These are phyloP conservation scores for Phallusia fumigata DNA, from an alignment of 23 tunicate species.

Conservation along the genomic window DNA sequence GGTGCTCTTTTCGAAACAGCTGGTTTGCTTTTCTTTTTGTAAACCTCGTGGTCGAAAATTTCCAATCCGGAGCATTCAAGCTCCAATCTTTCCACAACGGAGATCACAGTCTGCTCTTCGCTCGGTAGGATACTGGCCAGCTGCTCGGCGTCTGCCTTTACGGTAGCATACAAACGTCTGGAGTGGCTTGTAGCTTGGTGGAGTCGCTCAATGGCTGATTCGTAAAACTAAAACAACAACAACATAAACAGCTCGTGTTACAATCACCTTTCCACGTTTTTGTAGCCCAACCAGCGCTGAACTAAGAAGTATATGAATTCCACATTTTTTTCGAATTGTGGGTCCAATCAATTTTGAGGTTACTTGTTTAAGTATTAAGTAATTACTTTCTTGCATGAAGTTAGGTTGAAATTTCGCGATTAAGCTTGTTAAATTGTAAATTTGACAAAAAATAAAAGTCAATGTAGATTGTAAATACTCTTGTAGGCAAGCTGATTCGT, in stretches of 20 bases:
- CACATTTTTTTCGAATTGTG: no score
- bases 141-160: neutral
- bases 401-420: no score
- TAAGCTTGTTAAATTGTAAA: no score
- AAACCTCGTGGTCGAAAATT: constrained; percentile 10
- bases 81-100: constrained; percentile 15
- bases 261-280: no score
- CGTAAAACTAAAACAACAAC: constrained; percentile 11
- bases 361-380: no score
- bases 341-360: no score
- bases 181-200: neutral
- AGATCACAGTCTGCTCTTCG: neutral
- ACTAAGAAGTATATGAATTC: no score
- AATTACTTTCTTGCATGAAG: no score
- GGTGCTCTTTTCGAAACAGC: neutral
- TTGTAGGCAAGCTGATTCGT: no score
- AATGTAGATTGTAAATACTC: neutral
- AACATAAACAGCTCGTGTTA: no score
- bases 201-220: constrained; percentile 1
- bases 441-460: no score
- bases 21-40: neutral
- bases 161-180: neutral
- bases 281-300: no score
- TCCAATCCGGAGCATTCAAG: constrained; percentile 2
- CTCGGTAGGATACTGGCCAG: neutral